Percentiles rank a stretch among this genome's conserved stretches.
Evolutionary conservation across 2,888 invertebrate genomes (phyloP).

Genomic region (Heliconius erato): DNA sequence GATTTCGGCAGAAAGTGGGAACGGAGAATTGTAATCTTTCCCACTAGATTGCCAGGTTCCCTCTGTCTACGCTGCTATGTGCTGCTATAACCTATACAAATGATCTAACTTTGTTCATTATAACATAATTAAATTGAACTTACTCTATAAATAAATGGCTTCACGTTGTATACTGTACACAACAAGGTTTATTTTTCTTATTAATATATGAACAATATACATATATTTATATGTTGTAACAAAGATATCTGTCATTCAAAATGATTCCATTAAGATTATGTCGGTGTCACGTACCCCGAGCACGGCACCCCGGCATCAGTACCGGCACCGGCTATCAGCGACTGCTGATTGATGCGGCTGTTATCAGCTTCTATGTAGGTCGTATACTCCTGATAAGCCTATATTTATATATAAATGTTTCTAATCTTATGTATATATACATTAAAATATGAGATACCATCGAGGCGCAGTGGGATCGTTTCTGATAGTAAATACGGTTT

Average conservation of each 20-base stretch:
- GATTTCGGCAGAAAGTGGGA: no score
- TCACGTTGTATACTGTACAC: no score
- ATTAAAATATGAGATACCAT: not conserved
- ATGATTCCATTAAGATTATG: slow-evolving; percentile 32
- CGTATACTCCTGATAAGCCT: slow-evolving; percentile 17
- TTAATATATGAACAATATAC: no score
- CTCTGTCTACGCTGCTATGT: no score
- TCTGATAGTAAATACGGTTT: no score
- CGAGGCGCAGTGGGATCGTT: not conserved
- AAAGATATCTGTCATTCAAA: slow-evolving; percentile 4
- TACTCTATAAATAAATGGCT: no score
- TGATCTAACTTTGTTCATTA: no score
- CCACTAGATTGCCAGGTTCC: no score
- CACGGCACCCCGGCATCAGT: not conserved
- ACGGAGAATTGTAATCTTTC: no score
- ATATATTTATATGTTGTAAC: not conserved
- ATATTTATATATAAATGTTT: not conserved
- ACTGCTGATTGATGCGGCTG: slow-evolving; percentile 19
- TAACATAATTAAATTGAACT: no score
- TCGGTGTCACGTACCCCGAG: slow-evolving; percentile 10
- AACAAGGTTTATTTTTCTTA: no score
- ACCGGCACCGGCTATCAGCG: not conserved
- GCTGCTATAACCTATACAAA: not conserved
- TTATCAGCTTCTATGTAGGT: slow-evolving; percentile 31
- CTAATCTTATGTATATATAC: slow-evolving; percentile 9